Base-by-base conservation (phyloP, 1,140 invertebrate genomes). In the Pseudomyrmex gracilis region DNA sequence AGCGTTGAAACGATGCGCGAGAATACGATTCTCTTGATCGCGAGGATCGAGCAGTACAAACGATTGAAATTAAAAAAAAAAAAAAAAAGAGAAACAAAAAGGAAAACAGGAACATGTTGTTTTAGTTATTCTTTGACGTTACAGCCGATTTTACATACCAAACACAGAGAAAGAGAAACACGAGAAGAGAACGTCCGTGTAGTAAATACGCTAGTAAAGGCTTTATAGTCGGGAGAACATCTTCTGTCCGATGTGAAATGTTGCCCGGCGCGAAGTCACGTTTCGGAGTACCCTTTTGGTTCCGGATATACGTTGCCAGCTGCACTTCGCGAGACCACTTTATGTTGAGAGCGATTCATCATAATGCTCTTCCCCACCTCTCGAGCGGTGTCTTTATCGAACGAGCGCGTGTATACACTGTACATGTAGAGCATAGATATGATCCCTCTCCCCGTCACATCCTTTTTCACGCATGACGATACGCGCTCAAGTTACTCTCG, bases 191-290 rank as follows among this genome's bases (percentile, higher is more conserved):
- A 57, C 60, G 60, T 13, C 22, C 13, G 66, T 34, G 34, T 80
- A 70, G 76, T 80, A 80, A 80, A 80, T 80, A 80, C 43, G 76
- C 66, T 57, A 80, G 55, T 80, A 80, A 80, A 66, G 76, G 43
- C 76, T 80, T 80, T 80, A 80, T 70, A 22, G 43, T 53, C 53
- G 3, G 53, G 66, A 34, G 34, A 80, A 60, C 76, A 71, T 80
- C 53, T 80, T 80, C 76, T 80, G 76, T 71, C 66, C 53, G 53
- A 70, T 49, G 76, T 80, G 66, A 71, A 80, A 71, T 71, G 76
- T 71, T 71, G 53, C 66, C 58, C 53, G 20, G 43, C 43, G 64
- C 53, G 51, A 20, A 70, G 76, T 78, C 76, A 78, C 76, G 64
- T 78, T 78, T 70, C 76, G 76, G 51, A 78, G 43, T 57, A 57